phyloP scores from a whole-genome alignment of 2,797 vertebrate genomes.

The Poecilia wingei region DNA sequence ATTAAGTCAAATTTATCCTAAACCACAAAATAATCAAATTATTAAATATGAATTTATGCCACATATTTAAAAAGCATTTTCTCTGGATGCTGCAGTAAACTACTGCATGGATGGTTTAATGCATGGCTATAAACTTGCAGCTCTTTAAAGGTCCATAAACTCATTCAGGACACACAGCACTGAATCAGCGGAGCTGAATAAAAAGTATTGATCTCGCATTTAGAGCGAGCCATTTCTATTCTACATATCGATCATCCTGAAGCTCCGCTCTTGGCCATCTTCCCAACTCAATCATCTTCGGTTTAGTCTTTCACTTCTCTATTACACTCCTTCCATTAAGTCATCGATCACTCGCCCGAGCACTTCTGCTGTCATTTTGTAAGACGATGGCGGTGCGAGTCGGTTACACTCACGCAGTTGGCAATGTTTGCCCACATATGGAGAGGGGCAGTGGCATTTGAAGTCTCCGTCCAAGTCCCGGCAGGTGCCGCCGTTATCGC shows the following conservation, averaged over 20 bases:
- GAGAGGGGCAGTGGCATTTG: constrained; percentile 85
- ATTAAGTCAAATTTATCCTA: background rate
- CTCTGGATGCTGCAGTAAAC: background rate
- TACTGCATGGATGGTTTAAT: background rate
- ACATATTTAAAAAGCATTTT: background rate
- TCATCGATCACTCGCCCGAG: background rate
- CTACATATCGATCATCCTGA: constrained; percentile 36
- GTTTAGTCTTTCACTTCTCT: constrained; percentile 4
- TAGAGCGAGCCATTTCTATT: constrained; percentile 7
- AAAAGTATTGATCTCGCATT: constrained; percentile 41
- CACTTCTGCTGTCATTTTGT: background rate
- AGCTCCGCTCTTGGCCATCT: constrained; percentile 25
- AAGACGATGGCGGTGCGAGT: background rate
- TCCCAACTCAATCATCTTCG: constrained; percentile 26
- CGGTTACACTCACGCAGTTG: constrained; percentile 79
- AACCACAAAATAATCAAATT: background rate
- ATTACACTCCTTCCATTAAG: background rate
- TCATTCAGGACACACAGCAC: constrained; percentile 24
- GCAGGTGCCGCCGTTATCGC: constrained; percentile 85
- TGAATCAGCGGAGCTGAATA: constrained; percentile 25
- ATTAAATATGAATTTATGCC: background rate
- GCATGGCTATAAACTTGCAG: background rate
- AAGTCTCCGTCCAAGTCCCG: constrained; percentile 84
- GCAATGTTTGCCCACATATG: constrained; percentile 86
- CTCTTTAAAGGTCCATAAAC: background rate